Evolutionary conservation across 1,140 invertebrate species (phyloP), one percentile per base, ranked within the genome.

Genomic region (Dendrolimus punctatus): DNA sequence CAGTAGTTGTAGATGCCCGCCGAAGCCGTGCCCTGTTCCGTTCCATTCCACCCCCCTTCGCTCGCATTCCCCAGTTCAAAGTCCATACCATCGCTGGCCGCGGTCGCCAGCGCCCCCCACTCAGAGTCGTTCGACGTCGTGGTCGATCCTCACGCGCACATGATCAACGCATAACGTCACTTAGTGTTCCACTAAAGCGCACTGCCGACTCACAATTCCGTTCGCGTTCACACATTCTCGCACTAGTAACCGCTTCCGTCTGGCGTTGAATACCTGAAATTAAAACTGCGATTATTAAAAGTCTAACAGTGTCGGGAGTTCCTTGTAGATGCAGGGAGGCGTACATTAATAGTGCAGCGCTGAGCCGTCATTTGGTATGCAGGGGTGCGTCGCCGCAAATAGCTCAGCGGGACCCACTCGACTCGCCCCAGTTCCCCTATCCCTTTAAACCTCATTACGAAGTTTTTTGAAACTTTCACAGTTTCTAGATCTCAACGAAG

Each of bases 11-110:
- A 86, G n/a, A 83, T 64, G 57, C 79, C 76, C 55, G 56, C 23
- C 23, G 23, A 1, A 23, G 23, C 23, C 23, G 23, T 1, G 1
- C 23, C 23, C 23, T 23, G 23, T 23, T 23, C 23, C 23, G 23
- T 23, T 23, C 23, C 46, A 54, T 40, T 50, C 63, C 60, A 51
- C 46, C 53, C 53, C 67, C 58, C 57, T 53, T 62, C 63, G 60
- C 79, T 80, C 62, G 60, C 57, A 63, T 82, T 78, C 75, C 73
- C 75, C 58, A 76, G 62, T 58, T 61, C 76, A 74, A 76, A 68
- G 80, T 86, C 80, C 83, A 86, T 84, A 77, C 71, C 80, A 86
- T 86, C 75, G 78, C 80, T 77, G 82, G 80, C 70, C 66, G 64
- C 62, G 72, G 68, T 65, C 72, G 79, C 80, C 79, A 74, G 76